Evolutionary conservation across 2,888 invertebrate species (phyloP).

Genomic region (Epinotia nisella): DNA sequence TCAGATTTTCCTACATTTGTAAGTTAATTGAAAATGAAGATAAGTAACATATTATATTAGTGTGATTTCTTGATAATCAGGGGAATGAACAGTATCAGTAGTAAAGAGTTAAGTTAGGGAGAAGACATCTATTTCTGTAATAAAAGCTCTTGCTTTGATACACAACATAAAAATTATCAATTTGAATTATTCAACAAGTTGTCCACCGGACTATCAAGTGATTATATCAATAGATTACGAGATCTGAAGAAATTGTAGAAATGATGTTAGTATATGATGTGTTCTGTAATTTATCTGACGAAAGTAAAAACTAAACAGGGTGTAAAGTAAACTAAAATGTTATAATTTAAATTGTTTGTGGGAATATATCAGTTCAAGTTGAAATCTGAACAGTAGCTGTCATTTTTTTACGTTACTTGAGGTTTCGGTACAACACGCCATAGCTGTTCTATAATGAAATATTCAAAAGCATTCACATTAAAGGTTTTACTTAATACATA

Average conservation of each 20-base stretch:
- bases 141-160: background rate
- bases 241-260: background rate
- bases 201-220: background rate
- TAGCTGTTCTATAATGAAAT: slow-evolving; percentile 22
- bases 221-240: background rate
- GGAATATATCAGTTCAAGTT: slow-evolving; percentile 78
- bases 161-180: background rate
- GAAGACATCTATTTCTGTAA: background rate
- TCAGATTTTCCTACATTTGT: too few species aligned
- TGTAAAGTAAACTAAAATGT: slow-evolving; percentile 30
- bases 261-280: slow-evolving; percentile 9
- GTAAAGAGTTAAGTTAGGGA: background rate
- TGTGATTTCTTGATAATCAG: background rate
- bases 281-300: background rate
- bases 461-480: slow-evolving; percentile 23
- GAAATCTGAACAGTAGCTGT: slow-evolving; percentile 44
- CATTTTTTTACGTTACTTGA: slow-evolving; percentile 24
- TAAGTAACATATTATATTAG: background rate
- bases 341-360: slow-evolving; percentile 69
- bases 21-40: background rate
- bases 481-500: slow-evolving; percentile 45
- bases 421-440: slow-evolving; percentile 34
- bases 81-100: background rate
- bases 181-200: background rate
- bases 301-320: slow-evolving; percentile 51